Evolutionary conservation across 2,888 invertebrate genomes (phyloP).

Genomic region (Eumacrocentrus americanus): DNA sequence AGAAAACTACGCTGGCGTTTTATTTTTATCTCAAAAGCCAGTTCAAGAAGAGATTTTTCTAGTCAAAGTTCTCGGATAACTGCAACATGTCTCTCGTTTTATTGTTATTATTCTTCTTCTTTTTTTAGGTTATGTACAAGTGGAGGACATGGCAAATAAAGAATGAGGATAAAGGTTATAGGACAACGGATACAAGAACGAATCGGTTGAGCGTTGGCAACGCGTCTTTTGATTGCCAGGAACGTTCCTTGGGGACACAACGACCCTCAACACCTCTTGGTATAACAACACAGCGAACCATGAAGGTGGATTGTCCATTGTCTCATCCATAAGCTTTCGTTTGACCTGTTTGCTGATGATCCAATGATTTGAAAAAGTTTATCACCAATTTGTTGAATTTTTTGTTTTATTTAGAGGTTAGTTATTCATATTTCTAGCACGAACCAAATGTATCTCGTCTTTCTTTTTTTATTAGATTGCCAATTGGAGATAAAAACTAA

Average conservation of each 20-base stretch:
- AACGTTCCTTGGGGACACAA: too few species aligned
- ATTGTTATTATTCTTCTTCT: not conserved
- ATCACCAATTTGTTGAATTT: not conserved
- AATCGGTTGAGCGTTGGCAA: too few species aligned
- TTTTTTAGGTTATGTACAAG: not conserved
- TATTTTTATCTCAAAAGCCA: not conserved
- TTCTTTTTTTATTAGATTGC: not conserved
- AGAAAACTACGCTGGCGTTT: not conserved
- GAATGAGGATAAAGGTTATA: not conserved
- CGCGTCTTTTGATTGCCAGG: too few species aligned
- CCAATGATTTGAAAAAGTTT: not conserved
- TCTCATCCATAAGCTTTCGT: too few species aligned
- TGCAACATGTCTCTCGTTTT: not conserved
- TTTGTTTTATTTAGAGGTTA: not conserved
- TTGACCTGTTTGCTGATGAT: too few species aligned
- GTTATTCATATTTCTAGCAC: not conserved
- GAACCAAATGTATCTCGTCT: not conserved
- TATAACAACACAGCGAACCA: too few species aligned
- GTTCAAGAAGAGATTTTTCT: not conserved
- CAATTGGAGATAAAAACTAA: constrained; percentile 10
- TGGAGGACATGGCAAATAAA: not conserved
- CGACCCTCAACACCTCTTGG: too few species aligned
- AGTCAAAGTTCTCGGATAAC: not conserved
- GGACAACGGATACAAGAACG: not conserved
- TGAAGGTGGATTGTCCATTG: too few species aligned